phyloP scores from a whole-genome alignment of 1,140 invertebrate species.

The Lepidurus packardi region DNA sequence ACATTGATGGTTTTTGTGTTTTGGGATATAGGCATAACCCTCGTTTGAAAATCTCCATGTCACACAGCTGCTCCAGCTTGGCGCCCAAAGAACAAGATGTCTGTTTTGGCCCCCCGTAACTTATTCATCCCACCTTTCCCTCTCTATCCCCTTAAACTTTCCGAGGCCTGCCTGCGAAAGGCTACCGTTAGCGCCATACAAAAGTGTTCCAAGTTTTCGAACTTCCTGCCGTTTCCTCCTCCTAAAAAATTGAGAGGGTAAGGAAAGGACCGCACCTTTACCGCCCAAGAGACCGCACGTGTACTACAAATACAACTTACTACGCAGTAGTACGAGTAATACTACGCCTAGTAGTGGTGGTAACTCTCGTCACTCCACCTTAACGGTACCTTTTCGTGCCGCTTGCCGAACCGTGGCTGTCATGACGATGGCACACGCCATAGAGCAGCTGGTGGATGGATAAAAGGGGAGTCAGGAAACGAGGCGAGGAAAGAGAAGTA shows the following conservation, averaged over 20 bases:
- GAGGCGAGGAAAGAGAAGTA: not conserved
- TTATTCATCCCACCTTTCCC: not conserved
- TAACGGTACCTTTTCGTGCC: not conserved
- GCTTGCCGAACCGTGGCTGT: not conserved
- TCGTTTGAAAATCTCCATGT: not conserved
- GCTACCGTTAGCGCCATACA: no score
- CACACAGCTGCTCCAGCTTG: conserved; percentile 4
- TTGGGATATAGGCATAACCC: not conserved
- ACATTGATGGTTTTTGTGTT: not conserved
- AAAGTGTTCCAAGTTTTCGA: no score
- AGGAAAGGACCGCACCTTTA: no score
- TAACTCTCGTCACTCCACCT: not conserved
- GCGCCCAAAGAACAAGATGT: not conserved
- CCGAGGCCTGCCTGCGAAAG: no score
- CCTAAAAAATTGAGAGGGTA: no score
- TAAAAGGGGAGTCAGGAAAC: not conserved
- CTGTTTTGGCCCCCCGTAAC: not conserved
- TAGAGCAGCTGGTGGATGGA: not conserved
- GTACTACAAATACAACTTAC: no score
- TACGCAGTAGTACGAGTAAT: no score
- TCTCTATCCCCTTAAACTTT: not conserved
- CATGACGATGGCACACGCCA: not conserved
- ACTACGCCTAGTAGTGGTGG: no score
- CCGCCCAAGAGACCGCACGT: no score
- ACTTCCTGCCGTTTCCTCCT: no score